Evolutionary conservation across 2,113 vertebrate genomes (phyloP), one percentile per base, ranked within the genome.

Genomic region (Alouatta palliata): DNA sequence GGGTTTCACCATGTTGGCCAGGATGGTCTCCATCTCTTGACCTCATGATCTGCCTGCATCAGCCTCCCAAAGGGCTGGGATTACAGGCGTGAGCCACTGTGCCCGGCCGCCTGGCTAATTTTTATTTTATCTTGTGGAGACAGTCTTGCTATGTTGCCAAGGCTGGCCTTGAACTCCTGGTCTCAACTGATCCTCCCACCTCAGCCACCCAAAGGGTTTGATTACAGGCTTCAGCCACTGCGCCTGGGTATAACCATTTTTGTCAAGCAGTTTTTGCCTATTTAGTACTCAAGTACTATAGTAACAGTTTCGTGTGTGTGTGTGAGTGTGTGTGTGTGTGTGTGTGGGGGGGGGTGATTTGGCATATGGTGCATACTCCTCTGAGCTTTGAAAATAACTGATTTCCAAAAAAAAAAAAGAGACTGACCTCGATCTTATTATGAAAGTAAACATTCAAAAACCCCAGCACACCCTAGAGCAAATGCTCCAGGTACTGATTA

Each of bases 371-470:
- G 47, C 23, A 37, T 76, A 70, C 40, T 82, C 16, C 82, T 96
- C 27, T 96, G 35, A 84, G 43, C 32, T 95, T 79, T 94, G 73
- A 93, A 91, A 89, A 73, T 71, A 96, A 95, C 32, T 43, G 2
- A 84, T 75, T 87, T 92, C 17, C 47, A 32, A 64, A 64, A 47
- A 71, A 40, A 37, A 70, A 30, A 88, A 37, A 37, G 3, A 9
- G 43, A 32, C 32, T 90, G 40, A 83, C 32, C 20, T 96, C 87
- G 68, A 66, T 92, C 77, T 86, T 81, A 77, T 25, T 85, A 91
- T 49, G 54, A 97, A 94, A 94, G 92, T 45, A 86, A 96, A 96
- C 47, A 91, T 68, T 81, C 40, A 87, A 93, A 92, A 91, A 56
- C 40, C 40, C 21, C 12, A n/a, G 52, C 17, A 91, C 4, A 58